Evolutionary conservation across 2,113 vertebrate genomes (phyloP).

Genomic region (Alouatta palliata): DNA sequence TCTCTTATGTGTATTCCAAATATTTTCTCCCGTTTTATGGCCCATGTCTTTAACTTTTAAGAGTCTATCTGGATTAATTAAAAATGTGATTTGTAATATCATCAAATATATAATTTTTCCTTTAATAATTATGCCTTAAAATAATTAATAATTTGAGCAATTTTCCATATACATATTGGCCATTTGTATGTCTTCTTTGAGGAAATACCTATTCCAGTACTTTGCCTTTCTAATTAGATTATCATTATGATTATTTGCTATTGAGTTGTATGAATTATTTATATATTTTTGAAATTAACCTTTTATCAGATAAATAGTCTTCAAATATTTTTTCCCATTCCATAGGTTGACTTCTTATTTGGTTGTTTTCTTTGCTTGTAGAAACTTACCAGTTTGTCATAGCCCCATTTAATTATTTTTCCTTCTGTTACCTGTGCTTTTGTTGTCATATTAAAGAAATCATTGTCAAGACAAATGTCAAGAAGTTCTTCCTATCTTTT

Average conservation of each 20-base stretch:
- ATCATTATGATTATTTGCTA: neutral
- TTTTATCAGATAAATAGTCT: neutral
- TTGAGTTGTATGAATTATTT: neutral
- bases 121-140: neutral
- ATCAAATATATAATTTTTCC: neutral
- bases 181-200: neutral
- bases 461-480: neutral
- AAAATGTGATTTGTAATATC: neutral
- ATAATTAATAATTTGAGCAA: neutral
- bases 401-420: neutral
- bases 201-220: neutral
- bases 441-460: neutral
- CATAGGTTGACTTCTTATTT: neutral
- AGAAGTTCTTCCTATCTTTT: neutral
- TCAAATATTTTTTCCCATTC: neutral
- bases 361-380: neutral
- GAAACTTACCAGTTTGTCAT: neutral
- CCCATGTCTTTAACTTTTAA: neutral
- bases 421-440: neutral
- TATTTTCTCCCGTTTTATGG: neutral
- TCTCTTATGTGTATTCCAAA: neutral
- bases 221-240: neutral
- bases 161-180: neutral
- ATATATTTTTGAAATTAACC: neutral
- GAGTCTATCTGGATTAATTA: neutral